Evolutionary conservation across 2,797 vertebrate genomes (phyloP).

Genomic region (Onychomys leucogaster): DNA sequence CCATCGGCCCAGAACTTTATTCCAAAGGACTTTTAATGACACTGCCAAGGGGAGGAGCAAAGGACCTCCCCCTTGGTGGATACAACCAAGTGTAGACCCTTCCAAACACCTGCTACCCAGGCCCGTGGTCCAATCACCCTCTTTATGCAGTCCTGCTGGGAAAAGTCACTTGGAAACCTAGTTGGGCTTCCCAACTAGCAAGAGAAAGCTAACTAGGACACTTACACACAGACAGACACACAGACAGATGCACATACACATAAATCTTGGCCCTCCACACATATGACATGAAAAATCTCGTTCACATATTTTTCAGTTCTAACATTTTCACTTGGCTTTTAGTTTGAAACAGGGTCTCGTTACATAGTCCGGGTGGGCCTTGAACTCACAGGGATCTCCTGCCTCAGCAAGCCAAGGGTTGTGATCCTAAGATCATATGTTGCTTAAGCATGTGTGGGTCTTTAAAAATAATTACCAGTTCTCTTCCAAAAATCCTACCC

Average conservation of each 20-base stretch:
- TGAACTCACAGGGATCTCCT: neutral
- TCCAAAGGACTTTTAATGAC: too few relatives aligned
- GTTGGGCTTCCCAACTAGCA: neutral
- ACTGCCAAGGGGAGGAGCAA: too few relatives aligned
- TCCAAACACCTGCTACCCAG: too few relatives aligned
- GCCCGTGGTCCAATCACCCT: too few relatives aligned
- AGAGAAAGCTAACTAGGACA: neutral
- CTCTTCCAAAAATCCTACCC: neutral
- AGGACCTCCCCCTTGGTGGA: too few relatives aligned
- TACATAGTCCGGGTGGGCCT: neutral
- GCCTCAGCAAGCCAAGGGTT: neutral
- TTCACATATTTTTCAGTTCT: neutral
- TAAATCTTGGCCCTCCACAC: neutral
- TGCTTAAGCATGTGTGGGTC: neutral
- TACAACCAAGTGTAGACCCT: too few relatives aligned
- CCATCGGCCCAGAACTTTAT: too few relatives aligned
- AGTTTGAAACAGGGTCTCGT: neutral
- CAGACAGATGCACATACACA: neutral
- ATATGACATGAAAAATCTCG: neutral
- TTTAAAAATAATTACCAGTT: neutral
- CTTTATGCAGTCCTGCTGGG: too few relatives aligned
- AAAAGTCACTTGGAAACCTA: too few relatives aligned
- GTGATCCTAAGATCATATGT: neutral
- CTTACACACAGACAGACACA: neutral
- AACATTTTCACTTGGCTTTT: neutral